Percentiles rank a stretch among this genome's conserved stretches.
phyloP scores from a whole-genome alignment of 2,888 invertebrate species.

The Caenorhabditis sp. region DNA sequence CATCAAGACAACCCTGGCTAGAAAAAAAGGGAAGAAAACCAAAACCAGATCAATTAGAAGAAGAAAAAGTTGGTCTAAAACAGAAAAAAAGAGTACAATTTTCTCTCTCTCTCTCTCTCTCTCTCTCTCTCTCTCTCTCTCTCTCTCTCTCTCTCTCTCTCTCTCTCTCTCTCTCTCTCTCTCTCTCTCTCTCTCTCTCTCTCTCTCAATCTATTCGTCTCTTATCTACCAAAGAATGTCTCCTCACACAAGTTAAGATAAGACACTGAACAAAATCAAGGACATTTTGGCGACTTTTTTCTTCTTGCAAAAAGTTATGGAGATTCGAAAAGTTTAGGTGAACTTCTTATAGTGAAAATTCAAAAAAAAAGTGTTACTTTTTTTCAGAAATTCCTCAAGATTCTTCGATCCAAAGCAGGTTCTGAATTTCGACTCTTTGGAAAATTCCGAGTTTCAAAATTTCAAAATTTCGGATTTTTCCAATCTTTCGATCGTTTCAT shows the following conservation, averaged over 20 bases:
- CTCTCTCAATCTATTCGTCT: not conserved
- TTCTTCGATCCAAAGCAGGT: too few relatives aligned
- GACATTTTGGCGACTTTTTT: not conserved
- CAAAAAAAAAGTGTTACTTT: not conserved
- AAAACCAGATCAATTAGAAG: constrained; percentile 9
- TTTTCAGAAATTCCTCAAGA: too few relatives aligned
- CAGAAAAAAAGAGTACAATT: not conserved
- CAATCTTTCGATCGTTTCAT: too few relatives aligned
- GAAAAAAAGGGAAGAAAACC: not conserved
- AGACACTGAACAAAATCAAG: constrained; percentile 2
- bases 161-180: too few relatives aligned
- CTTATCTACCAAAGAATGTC: not conserved
- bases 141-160: too few relatives aligned
- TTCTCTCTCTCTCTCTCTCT: too few relatives aligned
- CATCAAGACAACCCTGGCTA: not conserved
- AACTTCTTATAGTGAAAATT: not conserved
- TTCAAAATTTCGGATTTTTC: too few relatives aligned
- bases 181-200: too few relatives aligned
- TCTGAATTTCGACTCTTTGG: too few relatives aligned
- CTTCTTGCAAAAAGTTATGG: not conserved
- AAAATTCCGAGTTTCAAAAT: too few relatives aligned
- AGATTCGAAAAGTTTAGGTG: not conserved
- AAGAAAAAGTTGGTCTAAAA: not conserved
- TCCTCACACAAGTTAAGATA: not conserved
- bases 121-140: too few relatives aligned